Evolutionary conservation across 92 coral and sea anemone genomes (phyloP).

Genomic region (Zoanthus sociatus): DNA sequence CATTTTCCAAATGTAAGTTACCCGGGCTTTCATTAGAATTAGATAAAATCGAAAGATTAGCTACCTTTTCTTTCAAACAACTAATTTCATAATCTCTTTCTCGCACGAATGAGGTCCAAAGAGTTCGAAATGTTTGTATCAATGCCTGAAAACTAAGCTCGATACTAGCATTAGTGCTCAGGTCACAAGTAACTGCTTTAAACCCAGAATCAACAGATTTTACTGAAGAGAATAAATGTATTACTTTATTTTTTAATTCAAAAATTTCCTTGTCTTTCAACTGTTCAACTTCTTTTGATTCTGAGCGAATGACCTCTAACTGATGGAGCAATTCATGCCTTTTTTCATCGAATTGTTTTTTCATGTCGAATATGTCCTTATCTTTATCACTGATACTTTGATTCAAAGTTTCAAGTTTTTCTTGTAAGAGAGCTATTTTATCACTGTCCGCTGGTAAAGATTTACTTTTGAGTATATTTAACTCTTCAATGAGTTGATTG

Average conservation of each 20-base stretch:
- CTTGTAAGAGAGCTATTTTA: slow-evolving; percentile 64
- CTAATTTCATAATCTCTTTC: slow-evolving; percentile 88
- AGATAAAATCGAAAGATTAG: slow-evolving; percentile 72
- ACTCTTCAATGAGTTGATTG: slow-evolving; percentile 14
- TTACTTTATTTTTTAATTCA: slow-evolving; percentile 76
- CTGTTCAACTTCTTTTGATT: slow-evolving; percentile 67
- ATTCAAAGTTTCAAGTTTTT: slow-evolving; percentile 57
- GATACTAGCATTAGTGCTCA: slow-evolving; percentile 19
- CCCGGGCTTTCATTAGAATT: slow-evolving; percentile 59
- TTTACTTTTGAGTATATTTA: slow-evolving; percentile 12
- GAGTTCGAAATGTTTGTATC: slow-evolving; percentile 69
- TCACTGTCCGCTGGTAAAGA: slow-evolving; percentile 49
- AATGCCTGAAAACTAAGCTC: slow-evolving; percentile 80
- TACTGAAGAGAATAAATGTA: slow-evolving; percentile 63
- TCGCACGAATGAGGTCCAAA: slow-evolving; percentile 70
- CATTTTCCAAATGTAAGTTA: slow-evolving; percentile 70
- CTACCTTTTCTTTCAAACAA: slow-evolving; percentile 78
- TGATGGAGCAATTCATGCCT: slow-evolving; percentile 66
- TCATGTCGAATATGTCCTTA: slow-evolving; percentile 66
- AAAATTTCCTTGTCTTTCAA: slow-evolving; percentile 65
- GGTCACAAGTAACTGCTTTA: slow-evolving; percentile 59
- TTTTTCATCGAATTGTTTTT: slow-evolving; percentile 61
- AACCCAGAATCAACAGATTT: slow-evolving; percentile 52
- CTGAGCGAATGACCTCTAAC: slow-evolving; percentile 66
- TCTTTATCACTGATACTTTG: slow-evolving; percentile 62